Base-by-base conservation (phyloP, 2,797 vertebrate species). In the Euthynnus affinis region DNA sequence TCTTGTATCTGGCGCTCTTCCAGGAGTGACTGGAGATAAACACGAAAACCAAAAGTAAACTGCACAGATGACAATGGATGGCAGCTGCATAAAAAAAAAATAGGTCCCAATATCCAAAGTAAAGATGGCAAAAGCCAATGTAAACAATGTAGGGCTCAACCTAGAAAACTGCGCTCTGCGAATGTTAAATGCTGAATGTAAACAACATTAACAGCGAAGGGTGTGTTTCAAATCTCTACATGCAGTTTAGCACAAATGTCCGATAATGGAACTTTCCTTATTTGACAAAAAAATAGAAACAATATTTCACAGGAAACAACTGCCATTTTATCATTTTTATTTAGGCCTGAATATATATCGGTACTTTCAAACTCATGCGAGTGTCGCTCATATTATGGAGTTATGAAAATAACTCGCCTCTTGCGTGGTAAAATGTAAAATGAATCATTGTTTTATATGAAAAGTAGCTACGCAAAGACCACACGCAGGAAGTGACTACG, bases 401-500 rank as follows among this genome's bases (percentile, higher is more conserved):
- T 37, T 9, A 37, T 9, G 34, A 37, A 9, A 9, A 9, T 37
- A 37, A 37, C 9, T 37, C 9, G 3, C 9, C 37, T 10, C 37
- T 44, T 44, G 17, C 17, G 37, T 37, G 15, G 3, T 27, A 9
- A 68, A 49, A 61, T 27, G 53, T n/a, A 0, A 3, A 34, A 37
- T 59, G 51, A 2, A 5, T 27, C 0, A 15, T 29, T 15, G 44
- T 3, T 69, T 48, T 27, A 4, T 1, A 6, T 5, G 3, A 52
- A 20, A 34, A 29, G 14, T 3, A 49, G 49, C 53, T 23, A 17
- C 12, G 48, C 17, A 9, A 6, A 23, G 10, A 42, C 12, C 8
- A 10, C 1, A 17, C 8, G 71, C 83, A 72, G 83, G 81, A 85
- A 78, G 57, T 65, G 59, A 53, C 13, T 44, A 15, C 9, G 12